Evolutionary conservation across 2,113 vertebrate species (phyloP), one percentile per base, ranked within the genome.

Genomic region (Lates calcarifer): DNA sequence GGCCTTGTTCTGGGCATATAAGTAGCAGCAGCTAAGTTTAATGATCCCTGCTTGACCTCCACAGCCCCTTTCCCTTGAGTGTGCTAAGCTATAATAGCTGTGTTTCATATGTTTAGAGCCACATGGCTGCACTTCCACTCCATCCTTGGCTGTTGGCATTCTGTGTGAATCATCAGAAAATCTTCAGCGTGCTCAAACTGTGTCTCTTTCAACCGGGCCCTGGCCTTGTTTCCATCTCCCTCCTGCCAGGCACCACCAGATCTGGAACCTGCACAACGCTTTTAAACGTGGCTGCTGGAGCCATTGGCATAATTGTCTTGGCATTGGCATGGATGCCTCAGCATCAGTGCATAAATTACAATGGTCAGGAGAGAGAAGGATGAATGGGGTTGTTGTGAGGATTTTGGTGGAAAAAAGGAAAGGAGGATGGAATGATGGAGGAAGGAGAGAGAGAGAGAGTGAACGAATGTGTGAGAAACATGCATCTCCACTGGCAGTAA

Each of bases 101-200:
- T 3, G 3, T 47, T 57, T 77, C 47, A 26, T 62, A 39, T 74
- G 68, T 67, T 81, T 62, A 33, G 35, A 71, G 77, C 72, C 78
- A 74, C 71, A 65, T 73, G 77, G 82, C 79, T 73, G 41, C 77
- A 61, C 39, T 76, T 83, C 69, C 73, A 2, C 39, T 73, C 39
- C 69, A 56, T 77, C 49, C 49, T 70, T 72, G 63, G 74, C 81
- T 76, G 73, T 72, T 43, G 1, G 53, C 56, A 37, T 56, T 75
- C 26, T 83, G 75, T 64, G 72, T 39, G 65, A 67, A 85, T 89
- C 84, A 84, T 90, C 86, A 84, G 68, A 85, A 87, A 85, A 72
- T 53, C 41, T 85, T 62, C 31, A 51, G 55, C 55, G 10, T 3
- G 28, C 57, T 82, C 81, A 80, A 79, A 85, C 84, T 85, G 88